phyloP scores from a whole-genome alignment of 2,797 vertebrate genomes.

The Pangasius krempfi region DNA sequence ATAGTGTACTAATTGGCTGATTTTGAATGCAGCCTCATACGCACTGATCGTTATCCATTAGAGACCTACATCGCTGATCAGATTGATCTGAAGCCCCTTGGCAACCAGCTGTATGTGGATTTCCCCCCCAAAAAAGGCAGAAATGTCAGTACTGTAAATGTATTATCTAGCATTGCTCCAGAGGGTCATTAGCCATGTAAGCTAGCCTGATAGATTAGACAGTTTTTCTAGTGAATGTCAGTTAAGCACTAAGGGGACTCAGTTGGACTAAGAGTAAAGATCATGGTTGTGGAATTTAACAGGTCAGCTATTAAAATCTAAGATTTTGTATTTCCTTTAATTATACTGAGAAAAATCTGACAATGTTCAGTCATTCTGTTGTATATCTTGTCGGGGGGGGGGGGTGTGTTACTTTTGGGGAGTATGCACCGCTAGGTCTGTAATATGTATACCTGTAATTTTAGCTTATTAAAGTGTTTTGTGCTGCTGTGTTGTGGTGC shows the following conservation, averaged over 20 bases:
- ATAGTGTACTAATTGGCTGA: neutral
- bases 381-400: neutral
- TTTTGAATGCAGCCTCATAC: too few species aligned
- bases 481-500: neutral
- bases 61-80: neutral
- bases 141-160: too few species aligned
- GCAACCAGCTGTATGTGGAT: too few species aligned
- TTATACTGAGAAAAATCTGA: neutral
- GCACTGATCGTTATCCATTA: neutral
- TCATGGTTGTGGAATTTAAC: neutral
- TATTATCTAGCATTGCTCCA: neutral
- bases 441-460: neutral
- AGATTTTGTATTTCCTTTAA: neutral
- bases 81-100: neutral
- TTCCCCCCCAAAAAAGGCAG: neutral
- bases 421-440: neutral
- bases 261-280: neutral
- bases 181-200: neutral
- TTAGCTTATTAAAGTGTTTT: slow-evolving; percentile 5
- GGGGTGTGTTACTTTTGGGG: neutral
- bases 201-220: neutral
- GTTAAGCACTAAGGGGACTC: neutral
- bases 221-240: neutral
- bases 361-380: neutral
- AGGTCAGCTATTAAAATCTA: neutral